phyloP scores from a whole-genome alignment of 2,797 vertebrate species.

The Pipistrellus nathusii region DNA sequence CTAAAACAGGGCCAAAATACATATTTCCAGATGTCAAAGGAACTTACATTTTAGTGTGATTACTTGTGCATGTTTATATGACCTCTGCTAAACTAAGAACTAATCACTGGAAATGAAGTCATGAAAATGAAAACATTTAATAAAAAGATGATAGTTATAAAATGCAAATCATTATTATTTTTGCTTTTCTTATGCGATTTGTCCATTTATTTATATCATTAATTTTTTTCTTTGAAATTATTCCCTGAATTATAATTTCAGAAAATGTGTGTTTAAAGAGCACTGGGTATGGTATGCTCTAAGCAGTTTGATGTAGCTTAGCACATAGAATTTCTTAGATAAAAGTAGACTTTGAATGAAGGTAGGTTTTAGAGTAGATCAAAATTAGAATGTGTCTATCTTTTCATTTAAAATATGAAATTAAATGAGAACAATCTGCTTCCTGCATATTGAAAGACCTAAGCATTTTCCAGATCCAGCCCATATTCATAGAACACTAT shows the following conservation, averaged over 20 bases:
- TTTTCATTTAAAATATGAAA: conserved; percentile 29
- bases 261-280: neutral
- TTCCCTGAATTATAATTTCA: conserved; percentile 40
- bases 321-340: neutral
- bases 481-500: neutral
- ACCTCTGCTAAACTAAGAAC: neutral
- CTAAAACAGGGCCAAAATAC: neutral
- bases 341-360: neutral
- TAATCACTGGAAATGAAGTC: neutral
- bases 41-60: neutral
- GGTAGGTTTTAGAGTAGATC: neutral
- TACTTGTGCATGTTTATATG: neutral
- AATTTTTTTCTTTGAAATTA: conserved; percentile 56
- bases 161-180: neutral
- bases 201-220: neutral
- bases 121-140: conserved; percentile 37
- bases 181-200: neutral
- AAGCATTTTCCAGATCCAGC: neutral
- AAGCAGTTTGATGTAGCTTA: neutral
- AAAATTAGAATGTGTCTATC: neutral
- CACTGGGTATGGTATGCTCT: neutral
- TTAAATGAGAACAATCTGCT: neutral
- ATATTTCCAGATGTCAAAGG: neutral
- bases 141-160: neutral
- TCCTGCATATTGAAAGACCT: neutral